Base-by-base conservation (phyloP, 2,888 invertebrate genomes). In the Octonoba sinensis region DNA sequence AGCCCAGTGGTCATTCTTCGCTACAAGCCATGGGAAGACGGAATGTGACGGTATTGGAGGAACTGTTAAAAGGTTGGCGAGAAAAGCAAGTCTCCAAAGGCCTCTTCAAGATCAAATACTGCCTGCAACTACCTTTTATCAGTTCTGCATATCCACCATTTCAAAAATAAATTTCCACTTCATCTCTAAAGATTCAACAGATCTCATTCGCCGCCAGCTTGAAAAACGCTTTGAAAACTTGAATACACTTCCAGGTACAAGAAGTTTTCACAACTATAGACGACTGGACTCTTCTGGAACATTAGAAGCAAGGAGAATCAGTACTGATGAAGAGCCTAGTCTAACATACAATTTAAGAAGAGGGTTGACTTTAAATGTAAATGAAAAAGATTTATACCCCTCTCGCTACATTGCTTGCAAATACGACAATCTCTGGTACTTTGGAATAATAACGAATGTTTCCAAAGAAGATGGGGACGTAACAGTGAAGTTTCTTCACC, bases 1-100 rank as follows among this genome's bases (percentile, higher is more conserved):
- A 24, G 24, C 6, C 24, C 27, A 85, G 46, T 86, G 86, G 86
- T 73, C 56, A 85, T 86, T 76, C 59, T 85, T 85, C 73, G 86
- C 85, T 11, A 84, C 57, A 8, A 57, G 57, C 11, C 57, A 57
- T 57, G 57, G 57, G 20, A 57, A 57, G 16, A n/a, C 60, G 18
- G 60, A 85, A 4, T 85, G 85, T 75, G 86, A 86, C 79, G 85
- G 86, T 2, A 76, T 86, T 11, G 86, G 85, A 8, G 86, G 84
- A 11, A 84, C 84, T 36, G 76, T 78, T 2, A 86, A 85, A 66
- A 2, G 18, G 12, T 1, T 27, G 57, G 18, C 44, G 3, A 36
- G 3, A 46, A 54, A 57, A 57, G 12, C 8, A 22, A 27, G n/a
- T 57, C 44, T 18, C 16, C 57, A 70, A 11, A 70, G 70, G 59